Evolutionary conservation across 37 sponge, comb jelly and placozoan species (phyloP).

Genomic region (Theonella swinhoei): DNA sequence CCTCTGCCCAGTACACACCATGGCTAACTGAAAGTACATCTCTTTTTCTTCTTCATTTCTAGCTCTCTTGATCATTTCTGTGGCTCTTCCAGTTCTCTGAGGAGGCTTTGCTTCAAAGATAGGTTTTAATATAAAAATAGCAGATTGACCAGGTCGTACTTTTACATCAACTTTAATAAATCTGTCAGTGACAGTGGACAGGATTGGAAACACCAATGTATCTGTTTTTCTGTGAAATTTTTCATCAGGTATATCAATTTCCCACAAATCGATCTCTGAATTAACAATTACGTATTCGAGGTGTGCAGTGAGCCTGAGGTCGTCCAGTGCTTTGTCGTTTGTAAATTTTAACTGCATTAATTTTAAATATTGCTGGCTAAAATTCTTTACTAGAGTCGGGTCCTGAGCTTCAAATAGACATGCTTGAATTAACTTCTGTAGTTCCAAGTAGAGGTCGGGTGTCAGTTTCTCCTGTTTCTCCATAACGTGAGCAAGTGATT

Average conservation of each 20-base stretch:
- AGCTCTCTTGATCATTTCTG: background rate
- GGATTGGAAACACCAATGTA: background rate
- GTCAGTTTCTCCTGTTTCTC: too few relatives aligned
- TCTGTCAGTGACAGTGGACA: background rate
- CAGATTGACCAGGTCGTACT: background rate
- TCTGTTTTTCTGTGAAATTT: background rate
- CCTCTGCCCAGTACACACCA: background rate
- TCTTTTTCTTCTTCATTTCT: background rate
- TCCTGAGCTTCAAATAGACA: conserved; percentile 25
- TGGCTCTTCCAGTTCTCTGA: background rate
- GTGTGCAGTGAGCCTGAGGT: background rate
- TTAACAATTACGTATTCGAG: background rate
- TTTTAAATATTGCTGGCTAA: background rate
- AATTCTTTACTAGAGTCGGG: conserved; percentile 3
- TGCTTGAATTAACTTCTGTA: background rate
- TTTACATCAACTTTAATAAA: background rate
- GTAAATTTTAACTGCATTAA: background rate
- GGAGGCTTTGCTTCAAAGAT: background rate
- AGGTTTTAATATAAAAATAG: background rate
- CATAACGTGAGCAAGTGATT: background rate
- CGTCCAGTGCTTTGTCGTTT: background rate
- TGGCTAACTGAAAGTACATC: background rate
- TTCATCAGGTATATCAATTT: background rate
- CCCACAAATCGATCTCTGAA: background rate
- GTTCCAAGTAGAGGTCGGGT: background rate